Percentiles rank a stretch among this genome's conserved stretches.
Conservation (phyloP, 1,140 invertebrate species). For the Rhagoletis zephyria region DNA sequence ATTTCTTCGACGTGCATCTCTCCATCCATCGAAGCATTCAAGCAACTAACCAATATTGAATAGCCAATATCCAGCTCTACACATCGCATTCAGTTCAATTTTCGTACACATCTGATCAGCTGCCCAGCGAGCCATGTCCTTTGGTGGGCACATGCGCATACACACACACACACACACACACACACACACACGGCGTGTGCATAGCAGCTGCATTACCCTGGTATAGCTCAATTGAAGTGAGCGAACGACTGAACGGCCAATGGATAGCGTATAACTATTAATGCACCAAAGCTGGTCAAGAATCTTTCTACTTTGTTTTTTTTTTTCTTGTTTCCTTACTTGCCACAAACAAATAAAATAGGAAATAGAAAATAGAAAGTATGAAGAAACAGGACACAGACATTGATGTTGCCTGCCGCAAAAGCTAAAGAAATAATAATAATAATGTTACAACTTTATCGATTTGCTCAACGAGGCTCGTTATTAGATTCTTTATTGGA, state of each 20-base stretch:
- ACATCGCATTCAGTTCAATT: conserved; percentile 43
- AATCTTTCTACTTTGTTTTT: conserved; percentile 2
- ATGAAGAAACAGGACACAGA: background rate
- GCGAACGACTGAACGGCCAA: background rate
- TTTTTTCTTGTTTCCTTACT: background rate
- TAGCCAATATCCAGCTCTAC: background rate
- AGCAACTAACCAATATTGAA: background rate
- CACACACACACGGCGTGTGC: background rate
- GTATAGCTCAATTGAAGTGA: background rate
- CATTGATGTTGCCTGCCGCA: background rate
- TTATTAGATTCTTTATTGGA: conserved; percentile 56
- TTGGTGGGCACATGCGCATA: background rate
- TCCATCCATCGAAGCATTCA: conserved; percentile 1
- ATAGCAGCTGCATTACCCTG: background rate
- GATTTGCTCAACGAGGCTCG: conserved; percentile 57
- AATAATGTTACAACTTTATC: conserved; percentile 56
- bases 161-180: background rate
- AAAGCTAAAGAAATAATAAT: conserved; percentile 50
- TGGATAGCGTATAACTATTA: conserved; percentile 26
- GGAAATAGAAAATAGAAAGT: conserved; percentile 15
- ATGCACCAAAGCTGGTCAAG: conserved; percentile 26
- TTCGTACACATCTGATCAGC: conserved; percentile 28
- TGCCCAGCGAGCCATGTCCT: conserved; percentile 13
- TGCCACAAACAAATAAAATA: conserved; percentile 38
- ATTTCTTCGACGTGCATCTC: background rate